Evolutionary conservation across 2,888 invertebrate genomes (phyloP).

Genomic region (Caenorhabditis sp.): DNA sequence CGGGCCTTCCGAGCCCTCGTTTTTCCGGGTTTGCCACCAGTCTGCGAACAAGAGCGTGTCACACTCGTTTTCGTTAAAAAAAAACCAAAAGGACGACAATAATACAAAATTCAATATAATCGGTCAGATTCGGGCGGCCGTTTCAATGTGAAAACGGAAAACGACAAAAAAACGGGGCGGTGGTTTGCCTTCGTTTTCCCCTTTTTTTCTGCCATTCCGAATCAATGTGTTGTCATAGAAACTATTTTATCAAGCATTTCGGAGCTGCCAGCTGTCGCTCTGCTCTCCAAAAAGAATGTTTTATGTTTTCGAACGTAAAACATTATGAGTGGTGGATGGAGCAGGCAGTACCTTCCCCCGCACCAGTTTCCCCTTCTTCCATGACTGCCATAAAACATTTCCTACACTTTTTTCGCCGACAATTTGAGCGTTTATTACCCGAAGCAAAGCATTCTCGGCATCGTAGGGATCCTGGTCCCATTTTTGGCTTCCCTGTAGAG

Average conservation of each 20-base stretch:
- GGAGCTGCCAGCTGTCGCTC: background rate
- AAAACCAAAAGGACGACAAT: background rate
- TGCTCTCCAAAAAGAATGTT: background rate
- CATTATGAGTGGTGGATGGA: background rate
- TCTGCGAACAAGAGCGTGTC: slow-evolving; percentile 4
- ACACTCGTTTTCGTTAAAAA: slow-evolving; percentile 9
- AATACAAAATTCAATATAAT: background rate
- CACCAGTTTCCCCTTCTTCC: background rate
- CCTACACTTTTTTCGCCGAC: background rate
- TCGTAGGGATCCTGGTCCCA: no score
- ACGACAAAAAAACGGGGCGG: no score
- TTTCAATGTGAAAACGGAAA: no score
- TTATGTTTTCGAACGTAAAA: slow-evolving; percentile 30
- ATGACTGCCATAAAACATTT: slow-evolving; percentile 1
- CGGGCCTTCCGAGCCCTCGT: slow-evolving; percentile 14
- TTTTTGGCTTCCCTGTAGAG: no score
- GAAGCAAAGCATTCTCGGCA: no score
- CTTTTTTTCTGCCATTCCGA: no score
- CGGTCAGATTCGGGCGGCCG: no score
- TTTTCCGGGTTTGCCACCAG: slow-evolving; percentile 1
- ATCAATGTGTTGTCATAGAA: slow-evolving; percentile 45
- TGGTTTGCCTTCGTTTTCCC: no score
- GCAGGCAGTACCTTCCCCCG: slow-evolving; percentile 32
- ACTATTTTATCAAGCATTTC: slow-evolving; percentile 13
- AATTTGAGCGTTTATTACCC: no score